phyloP scores from a whole-genome alignment of 1,140 invertebrate genomes.

The Nylanderia fulva region DNA sequence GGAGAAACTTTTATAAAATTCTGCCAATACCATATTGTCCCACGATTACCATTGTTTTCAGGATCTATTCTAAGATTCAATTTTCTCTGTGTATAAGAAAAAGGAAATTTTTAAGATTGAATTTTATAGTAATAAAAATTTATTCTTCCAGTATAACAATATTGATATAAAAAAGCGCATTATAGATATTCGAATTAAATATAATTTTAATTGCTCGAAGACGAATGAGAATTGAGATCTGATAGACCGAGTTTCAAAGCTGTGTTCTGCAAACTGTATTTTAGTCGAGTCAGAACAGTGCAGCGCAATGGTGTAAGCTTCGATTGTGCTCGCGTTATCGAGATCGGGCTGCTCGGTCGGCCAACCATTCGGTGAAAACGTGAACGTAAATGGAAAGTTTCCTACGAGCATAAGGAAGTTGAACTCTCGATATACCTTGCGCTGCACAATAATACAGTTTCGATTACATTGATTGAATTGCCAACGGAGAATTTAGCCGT shows the following conservation, averaged over 20 bases:
- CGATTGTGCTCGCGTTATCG: slow-evolving; percentile 54
- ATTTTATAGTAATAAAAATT: not conserved
- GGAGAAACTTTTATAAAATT: no score
- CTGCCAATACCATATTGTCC: no score
- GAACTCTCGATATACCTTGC: slow-evolving; percentile 14
- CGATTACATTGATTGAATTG: slow-evolving; percentile 15
- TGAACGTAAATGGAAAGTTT: slow-evolving; percentile 46
- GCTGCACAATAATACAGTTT: not conserved
- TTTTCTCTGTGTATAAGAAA: no score
- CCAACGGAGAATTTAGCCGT: not conserved
- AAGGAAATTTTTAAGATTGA: not conserved
- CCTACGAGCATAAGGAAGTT: slow-evolving; percentile 16
- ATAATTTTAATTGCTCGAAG: slow-evolving; percentile 26
- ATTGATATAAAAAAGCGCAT: not conserved
- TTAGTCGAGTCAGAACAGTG: slow-evolving; percentile 32
- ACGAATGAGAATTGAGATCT: slow-evolving; percentile 35
- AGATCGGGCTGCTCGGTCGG: slow-evolving; percentile 24
- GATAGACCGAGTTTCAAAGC: slow-evolving; percentile 39
- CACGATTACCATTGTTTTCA: no score
- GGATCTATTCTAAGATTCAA: no score
- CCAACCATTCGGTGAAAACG: slow-evolving; percentile 28
- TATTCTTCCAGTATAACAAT: not conserved
- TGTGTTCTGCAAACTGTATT: slow-evolving; percentile 21
- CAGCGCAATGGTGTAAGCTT: slow-evolving; percentile 40
- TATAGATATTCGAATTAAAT: slow-evolving; percentile 4